These are phyloP conservation scores for Nothoprocta pentlandii DNA, from an alignment of 2,113 vertebrate species.

Conservation along the genomic window DNA sequence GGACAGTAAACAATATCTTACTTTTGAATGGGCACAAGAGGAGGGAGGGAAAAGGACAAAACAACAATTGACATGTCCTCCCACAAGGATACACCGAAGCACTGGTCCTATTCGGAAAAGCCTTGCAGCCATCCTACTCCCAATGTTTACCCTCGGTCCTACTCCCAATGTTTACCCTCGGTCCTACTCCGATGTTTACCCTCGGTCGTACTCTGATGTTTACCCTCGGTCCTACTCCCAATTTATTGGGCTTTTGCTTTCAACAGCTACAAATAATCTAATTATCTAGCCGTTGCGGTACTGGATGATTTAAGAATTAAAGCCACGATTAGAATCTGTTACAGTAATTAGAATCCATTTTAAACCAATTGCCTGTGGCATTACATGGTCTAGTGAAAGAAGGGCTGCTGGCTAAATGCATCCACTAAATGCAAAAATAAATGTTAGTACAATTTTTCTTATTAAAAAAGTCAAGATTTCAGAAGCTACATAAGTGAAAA, in stretches of 20 bases:
- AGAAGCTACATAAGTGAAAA: background rate
- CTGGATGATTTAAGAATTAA: constrained; percentile 69
- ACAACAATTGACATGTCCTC: too few species aligned
- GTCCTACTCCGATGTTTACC: too few species aligned
- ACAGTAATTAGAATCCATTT: constrained; percentile 65
- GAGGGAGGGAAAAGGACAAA: too few species aligned
- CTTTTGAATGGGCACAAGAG: too few species aligned
- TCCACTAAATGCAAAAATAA: constrained; percentile 3
- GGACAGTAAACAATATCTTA: too few species aligned
- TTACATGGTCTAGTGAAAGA: constrained; percentile 39
- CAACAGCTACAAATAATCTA: constrained; percentile 65
- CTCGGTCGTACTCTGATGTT: too few species aligned
- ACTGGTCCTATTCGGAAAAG: too few species aligned
- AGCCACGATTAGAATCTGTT: constrained; percentile 62
- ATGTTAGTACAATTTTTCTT: background rate
- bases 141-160: too few species aligned
- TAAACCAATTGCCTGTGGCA: constrained; percentile 62
- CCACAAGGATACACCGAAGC: too few species aligned
- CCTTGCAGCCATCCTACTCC: too few species aligned
- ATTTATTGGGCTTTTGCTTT: constrained; percentile 57
- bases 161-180: too few species aligned
- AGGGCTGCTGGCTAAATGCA: constrained; percentile 25
- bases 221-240: background rate
- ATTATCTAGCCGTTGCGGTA: constrained; percentile 41
- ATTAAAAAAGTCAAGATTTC: background rate